Percentiles rank a stretch among this genome's conserved stretches.
These are phyloP conservation scores for Ceraclea dissimilis DNA, from an alignment of 2,888 invertebrate genomes.

Conservation along the genomic window DNA sequence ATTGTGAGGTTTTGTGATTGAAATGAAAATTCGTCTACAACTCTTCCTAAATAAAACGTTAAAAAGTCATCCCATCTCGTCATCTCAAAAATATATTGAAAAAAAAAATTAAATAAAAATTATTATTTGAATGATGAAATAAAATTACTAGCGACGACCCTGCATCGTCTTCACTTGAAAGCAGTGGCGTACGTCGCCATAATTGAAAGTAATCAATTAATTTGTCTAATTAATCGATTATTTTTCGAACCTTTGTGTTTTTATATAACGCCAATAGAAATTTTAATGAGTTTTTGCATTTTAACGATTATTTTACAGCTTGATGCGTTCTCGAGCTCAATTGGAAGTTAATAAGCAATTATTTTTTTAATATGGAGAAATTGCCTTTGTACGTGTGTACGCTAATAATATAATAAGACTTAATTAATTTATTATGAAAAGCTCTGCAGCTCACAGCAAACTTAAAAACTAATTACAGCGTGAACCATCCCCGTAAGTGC, in stretches of 20 bases:
- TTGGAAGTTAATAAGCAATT: not conserved
- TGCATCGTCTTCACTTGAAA: not conserved
- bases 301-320: not conserved
- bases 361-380: not conserved
- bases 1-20: no score
- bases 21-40: no score
- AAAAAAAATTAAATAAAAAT: no score
- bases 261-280: not conserved
- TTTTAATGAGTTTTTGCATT: not conserved
- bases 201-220: constrained; percentile 19
- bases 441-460: no score
- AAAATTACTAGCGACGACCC: no score
- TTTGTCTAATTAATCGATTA: constrained; percentile 17
- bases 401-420: constrained; percentile 14
- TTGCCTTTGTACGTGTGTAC: constrained; percentile 6
- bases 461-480: no score
- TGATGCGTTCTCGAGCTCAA: not conserved
- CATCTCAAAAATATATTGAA: no score
- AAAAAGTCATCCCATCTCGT: no score
- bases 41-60: no score
- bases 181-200: constrained; percentile 7
- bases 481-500: no score
- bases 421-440: no score
- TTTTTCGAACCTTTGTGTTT: constrained; percentile 2
- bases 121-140: no score